Conservation (phyloP, 1,140 invertebrate genomes). For the Battus philenor region DNA sequence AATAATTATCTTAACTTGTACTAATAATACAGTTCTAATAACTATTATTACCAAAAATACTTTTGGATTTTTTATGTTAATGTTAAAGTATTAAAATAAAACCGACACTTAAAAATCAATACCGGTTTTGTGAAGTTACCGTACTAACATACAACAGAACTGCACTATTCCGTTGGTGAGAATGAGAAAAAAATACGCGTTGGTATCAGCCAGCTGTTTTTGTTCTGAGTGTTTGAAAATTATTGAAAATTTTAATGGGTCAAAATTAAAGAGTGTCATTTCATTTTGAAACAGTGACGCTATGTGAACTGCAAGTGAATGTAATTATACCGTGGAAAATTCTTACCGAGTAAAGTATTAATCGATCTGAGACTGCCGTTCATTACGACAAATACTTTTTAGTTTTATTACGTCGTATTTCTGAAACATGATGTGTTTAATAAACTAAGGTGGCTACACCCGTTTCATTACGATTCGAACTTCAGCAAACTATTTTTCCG, state of each 20-base stretch:
- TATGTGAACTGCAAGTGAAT: constrained; percentile 47
- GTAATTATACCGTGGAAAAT: constrained; percentile 42
- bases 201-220: constrained; percentile 65
- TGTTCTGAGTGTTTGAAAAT: constrained; percentile 60
- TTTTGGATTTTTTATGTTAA: too few relatives aligned
- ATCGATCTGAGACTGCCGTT: constrained; percentile 60
- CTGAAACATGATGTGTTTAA: constrained; percentile 25
- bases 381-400: constrained; percentile 48
- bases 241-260: constrained; percentile 60
- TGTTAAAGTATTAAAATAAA: too few relatives aligned
- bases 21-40: too few relatives aligned
- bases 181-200: constrained; percentile 47
- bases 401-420: constrained; percentile 63
- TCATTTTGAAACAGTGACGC: constrained; percentile 44
- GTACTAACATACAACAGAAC: too few relatives aligned
- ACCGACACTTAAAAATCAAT: too few relatives aligned
- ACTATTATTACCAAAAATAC: too few relatives aligned
- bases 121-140: too few relatives aligned
- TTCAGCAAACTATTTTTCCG: constrained; percentile 3
- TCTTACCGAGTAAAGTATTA: constrained; percentile 42
- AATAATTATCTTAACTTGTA: too few relatives aligned
- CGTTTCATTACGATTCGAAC: constrained; percentile 8
- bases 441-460: constrained; percentile 16
- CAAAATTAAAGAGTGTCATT: constrained; percentile 69
- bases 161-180: too few relatives aligned